Conservation (phyloP, 2,113 vertebrate species). For the Microcebus ravelobensis region DNA sequence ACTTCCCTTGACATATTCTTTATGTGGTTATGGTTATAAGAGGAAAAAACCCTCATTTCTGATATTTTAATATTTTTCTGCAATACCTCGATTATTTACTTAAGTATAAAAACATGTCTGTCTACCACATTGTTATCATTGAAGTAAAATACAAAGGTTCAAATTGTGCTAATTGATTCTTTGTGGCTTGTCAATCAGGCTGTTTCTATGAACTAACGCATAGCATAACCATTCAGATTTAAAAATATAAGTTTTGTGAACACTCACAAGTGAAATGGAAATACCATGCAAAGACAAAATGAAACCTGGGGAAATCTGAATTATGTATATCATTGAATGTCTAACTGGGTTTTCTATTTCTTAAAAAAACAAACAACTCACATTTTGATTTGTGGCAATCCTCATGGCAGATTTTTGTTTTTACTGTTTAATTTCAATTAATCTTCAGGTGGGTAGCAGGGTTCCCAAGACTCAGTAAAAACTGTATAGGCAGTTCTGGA, state of each 20-base stretch:
- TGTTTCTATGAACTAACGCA: background rate
- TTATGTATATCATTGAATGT: conserved; percentile 70
- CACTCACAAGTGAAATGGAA: background rate
- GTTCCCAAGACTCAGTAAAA: background rate
- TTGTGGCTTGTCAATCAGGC: background rate
- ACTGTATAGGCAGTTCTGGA: background rate
- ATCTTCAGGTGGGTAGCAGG: background rate
- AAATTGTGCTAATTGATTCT: background rate
- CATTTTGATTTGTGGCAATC: background rate
- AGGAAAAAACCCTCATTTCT: background rate
- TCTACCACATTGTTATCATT: background rate
- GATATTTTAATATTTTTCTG: background rate
- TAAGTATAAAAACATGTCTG: background rate
- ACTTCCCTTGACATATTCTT: background rate
- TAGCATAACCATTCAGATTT: background rate
- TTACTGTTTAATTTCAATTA: conserved; percentile 61
- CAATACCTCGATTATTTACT: background rate
- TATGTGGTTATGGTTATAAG: background rate
- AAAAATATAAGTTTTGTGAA: background rate
- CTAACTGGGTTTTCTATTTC: conserved; percentile 44
- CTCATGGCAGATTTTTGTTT: conserved; percentile 39
- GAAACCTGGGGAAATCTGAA: conserved; percentile 60
- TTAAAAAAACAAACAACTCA: background rate
- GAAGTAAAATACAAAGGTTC: background rate
- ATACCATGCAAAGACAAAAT: background rate